Conservation (phyloP, 2,113 vertebrate species). For the Solea solea region DNA sequence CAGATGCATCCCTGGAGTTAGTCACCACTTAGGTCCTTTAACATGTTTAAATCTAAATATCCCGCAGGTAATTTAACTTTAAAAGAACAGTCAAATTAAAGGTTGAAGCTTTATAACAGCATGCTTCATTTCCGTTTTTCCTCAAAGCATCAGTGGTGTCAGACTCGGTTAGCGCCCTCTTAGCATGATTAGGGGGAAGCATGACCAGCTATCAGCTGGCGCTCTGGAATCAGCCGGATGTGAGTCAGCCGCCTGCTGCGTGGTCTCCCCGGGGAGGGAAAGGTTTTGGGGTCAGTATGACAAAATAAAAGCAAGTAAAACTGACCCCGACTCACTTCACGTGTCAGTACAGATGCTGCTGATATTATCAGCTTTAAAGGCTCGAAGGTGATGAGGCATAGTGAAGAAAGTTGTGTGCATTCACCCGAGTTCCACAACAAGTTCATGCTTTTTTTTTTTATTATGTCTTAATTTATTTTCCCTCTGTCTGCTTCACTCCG, state of each 20-base stretch:
- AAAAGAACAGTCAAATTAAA: slow-evolving; percentile 61
- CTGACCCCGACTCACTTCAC: slow-evolving; percentile 45
- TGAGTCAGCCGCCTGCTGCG: slow-evolving; percentile 61
- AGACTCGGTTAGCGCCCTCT: slow-evolving; percentile 40
- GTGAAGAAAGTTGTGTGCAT: slow-evolving; percentile 4
- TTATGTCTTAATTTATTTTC: slow-evolving; percentile 8
- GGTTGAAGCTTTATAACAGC: slow-evolving; percentile 33
- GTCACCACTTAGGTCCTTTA: not conserved
- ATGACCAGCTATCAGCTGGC: slow-evolving; percentile 38
- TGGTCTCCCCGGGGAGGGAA: slow-evolving; percentile 28
- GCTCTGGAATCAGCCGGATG: slow-evolving; percentile 51
- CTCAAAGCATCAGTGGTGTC: slow-evolving; percentile 59
- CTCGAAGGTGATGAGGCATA: slow-evolving; percentile 14
- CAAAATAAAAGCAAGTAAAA: slow-evolving; percentile 39
- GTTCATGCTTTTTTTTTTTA: not conserved
- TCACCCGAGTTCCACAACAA: slow-evolving; percentile 22
- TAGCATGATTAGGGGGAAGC: slow-evolving; percentile 52
- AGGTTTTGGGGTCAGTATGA: slow-evolving; percentile 53
- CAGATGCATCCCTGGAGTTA: not conserved
- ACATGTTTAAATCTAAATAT: slow-evolving; percentile 9
- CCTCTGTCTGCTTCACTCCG: slow-evolving; percentile 2
- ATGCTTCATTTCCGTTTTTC: slow-evolving; percentile 16
- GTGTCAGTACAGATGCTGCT: slow-evolving; percentile 28
- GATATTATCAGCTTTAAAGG: slow-evolving; percentile 16
- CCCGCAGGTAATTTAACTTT: slow-evolving; percentile 13